Evolutionary conservation across 2,797 vertebrate genomes (phyloP).

Genomic region (Tenualosa ilisha): DNA sequence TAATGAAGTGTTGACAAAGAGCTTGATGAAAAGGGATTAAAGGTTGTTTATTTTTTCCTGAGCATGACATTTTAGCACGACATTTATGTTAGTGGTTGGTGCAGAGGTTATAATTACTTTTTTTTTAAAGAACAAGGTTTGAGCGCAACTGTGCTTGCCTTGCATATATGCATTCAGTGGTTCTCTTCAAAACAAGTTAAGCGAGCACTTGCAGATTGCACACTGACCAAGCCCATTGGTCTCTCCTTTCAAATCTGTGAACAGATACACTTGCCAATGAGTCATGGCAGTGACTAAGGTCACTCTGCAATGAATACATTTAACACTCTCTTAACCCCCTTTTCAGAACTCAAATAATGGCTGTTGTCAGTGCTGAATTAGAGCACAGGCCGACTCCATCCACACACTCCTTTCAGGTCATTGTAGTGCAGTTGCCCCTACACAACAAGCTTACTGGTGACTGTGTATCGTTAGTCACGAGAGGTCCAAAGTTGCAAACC

Average conservation of each 20-base stretch:
- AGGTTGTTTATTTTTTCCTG: background rate
- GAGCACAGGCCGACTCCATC: background rate
- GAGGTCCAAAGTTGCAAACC: background rate
- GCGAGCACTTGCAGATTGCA: background rate
- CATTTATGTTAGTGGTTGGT: background rate
- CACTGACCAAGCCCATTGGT: constrained; percentile 13
- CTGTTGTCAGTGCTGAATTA: background rate
- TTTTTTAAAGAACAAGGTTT: background rate
- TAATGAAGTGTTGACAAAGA: background rate
- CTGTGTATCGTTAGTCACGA: background rate
- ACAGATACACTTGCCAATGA: background rate
- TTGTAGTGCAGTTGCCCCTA: background rate
- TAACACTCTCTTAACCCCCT: background rate
- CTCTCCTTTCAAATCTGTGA: background rate
- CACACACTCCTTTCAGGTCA: background rate
- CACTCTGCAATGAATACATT: background rate
- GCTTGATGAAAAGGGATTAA: background rate
- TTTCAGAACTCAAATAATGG: background rate
- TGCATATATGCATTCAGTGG: background rate
- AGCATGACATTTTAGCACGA: background rate
- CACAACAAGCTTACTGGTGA: background rate
- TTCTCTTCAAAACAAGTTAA: background rate
- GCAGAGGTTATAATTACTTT: background rate
- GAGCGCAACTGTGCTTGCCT: background rate
- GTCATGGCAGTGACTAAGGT: constrained; percentile 11